Base-by-base conservation (phyloP, 1,140 invertebrate genomes). In the Augochlora pura region DNA sequence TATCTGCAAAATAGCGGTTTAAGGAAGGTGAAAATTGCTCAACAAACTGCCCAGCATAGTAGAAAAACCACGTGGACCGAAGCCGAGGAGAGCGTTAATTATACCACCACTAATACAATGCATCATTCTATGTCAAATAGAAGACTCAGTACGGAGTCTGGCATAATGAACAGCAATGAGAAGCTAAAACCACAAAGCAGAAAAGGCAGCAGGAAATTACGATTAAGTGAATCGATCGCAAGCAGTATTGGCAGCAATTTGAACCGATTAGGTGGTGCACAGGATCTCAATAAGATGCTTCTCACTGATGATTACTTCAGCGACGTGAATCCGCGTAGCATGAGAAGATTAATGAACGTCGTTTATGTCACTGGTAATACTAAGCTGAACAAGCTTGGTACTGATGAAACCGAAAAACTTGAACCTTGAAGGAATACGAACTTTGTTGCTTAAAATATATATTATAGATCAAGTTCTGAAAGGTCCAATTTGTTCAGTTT, bases 1-100 rank as follows among this genome's bases (percentile, higher is more conserved):
- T 99, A 98, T 92, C 94, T 99, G 21, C 99, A 99, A 94, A 99
- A 99, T 93, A 98, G 98, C 23, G 98, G 98, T 10, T 91, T 99
- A 64, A 94, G 98, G 0, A 96, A 97, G 86, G 97, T 98, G 0
- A 97, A 97, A 90, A 93, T 96, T 32, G 97, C 97, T 0, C 97
- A 98, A 91, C 96, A 97, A 90, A 96, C 96, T 1, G 96, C 96
- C 14, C 89, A 95, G 42, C 92, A 91, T 23, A 89, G 82, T 52
- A 92, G 88, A 78, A 92, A 92, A 70, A 88, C 86, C 1, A 73
- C 82, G 4, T 93, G 92, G 92, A 90, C 83, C 39, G 93, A 93
- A 39, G 91, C 90, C 7, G 94, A 94, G 21, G 94, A 94, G n/a
- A 93, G 90, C 82, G 90, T 94, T 27, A 92, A 87, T 84, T 92